A percentile compares a stretch with the other conserved stretches of the same genome.
Conservation (phyloP, 2,797 vertebrate genomes). For the Crocidura indochinensis region DNA sequence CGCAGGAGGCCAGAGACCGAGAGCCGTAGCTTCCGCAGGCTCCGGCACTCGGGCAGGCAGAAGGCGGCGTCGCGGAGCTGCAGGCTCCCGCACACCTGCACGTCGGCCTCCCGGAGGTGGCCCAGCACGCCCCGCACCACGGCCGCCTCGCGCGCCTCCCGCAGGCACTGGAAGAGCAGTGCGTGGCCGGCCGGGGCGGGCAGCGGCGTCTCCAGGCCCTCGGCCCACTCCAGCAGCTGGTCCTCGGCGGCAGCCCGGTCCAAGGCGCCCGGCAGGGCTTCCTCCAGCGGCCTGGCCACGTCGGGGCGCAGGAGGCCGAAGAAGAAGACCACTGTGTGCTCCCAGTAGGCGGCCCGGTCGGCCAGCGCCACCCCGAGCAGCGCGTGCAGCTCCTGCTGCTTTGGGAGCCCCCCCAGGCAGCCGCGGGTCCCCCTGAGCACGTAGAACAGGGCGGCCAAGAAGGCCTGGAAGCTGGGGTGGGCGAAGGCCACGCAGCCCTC, state of each 20-base stretch:
- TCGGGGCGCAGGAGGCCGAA: conserved; percentile 63
- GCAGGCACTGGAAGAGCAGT: background rate
- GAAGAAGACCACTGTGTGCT: background rate
- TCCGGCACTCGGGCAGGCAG: background rate
- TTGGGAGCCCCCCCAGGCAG: background rate
- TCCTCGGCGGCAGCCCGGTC: background rate
- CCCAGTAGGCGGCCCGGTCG: background rate
- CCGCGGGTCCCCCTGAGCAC: background rate
- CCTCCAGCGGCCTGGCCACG: conserved; percentile 8
- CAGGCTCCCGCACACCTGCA: background rate
- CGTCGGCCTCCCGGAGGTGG: background rate
- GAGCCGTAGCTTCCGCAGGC: background rate
- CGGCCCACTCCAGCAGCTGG: background rate
- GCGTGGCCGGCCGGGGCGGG: background rate
- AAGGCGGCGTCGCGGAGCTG: background rate
- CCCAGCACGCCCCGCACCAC: background rate
- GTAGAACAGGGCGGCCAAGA: conserved; percentile 60
- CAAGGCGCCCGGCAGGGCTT: background rate
- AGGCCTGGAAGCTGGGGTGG: conserved; percentile 77
- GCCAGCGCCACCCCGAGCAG: accelerated
- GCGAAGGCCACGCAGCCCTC: conserved; percentile 60
- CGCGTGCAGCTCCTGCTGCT: background rate
- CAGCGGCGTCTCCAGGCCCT: background rate
- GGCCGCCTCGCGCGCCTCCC: background rate
- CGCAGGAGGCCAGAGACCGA: background rate